A percentile compares a stretch with the other conserved stretches of the same genome.
Conservation (phyloP, 2,113 vertebrate species). For the Melanerpes aurifrons region DNA sequence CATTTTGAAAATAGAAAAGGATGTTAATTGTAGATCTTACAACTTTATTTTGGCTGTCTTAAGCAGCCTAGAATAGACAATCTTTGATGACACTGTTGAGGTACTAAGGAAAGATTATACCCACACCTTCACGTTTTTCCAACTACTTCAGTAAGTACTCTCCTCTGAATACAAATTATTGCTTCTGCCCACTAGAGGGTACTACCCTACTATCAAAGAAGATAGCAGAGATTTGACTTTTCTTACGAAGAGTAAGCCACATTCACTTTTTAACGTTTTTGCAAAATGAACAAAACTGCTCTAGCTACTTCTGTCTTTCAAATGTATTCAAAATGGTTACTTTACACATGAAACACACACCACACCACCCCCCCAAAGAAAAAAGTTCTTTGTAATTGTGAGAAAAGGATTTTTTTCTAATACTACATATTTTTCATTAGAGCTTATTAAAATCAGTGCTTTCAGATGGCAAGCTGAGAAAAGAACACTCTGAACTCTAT, state of each 20-base stretch:
- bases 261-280: not conserved
- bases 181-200: conserved; percentile 63
- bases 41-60: not conserved
- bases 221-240: not conserved
- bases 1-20: not conserved
- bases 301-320: not conserved
- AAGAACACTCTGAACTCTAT: not conserved
- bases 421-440: not conserved
- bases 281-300: not conserved
- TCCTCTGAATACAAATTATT: not conserved
- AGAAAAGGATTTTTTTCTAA: not conserved
- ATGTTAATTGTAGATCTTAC: not conserved
- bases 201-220: not conserved
- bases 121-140: rapidly evolving
- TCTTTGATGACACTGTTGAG: not conserved
- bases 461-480: not conserved
- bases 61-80: not conserved
- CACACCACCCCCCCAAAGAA: not conserved
- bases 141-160: not conserved
- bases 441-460: not conserved
- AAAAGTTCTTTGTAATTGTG: not conserved
- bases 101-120: not conserved
- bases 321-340: not conserved
- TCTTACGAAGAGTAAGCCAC: not conserved
- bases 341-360: not conserved